A percentile compares a stretch with the other conserved stretches of the same genome.
Evolutionary conservation across 2,113 vertebrate species (phyloP).

Genomic region (Megaleporinus macrocephalus): DNA sequence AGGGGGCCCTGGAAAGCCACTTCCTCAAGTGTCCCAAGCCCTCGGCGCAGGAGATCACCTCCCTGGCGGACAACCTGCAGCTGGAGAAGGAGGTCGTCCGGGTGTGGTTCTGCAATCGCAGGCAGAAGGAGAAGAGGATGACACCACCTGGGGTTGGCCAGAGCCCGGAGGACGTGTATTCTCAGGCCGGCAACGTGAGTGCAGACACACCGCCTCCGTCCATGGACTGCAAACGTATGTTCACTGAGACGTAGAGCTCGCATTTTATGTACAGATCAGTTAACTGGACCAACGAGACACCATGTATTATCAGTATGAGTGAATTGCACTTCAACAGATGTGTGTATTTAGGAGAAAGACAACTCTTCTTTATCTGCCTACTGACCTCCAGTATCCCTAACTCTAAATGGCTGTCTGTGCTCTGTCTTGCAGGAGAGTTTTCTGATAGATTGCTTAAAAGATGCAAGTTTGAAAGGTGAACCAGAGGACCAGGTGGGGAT

Average conservation of each 20-base stretch:
- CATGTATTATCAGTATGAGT: constrained; percentile 60
- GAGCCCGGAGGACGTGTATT: constrained; percentile 94
- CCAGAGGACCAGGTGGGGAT: constrained; percentile 68
- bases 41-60: too few relatives aligned
- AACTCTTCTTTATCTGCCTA: constrained; percentile 66
- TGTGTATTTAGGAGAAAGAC: constrained; percentile 20
- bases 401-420: constrained; percentile 65
- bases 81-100: too few relatives aligned
- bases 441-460: constrained; percentile 70
- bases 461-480: constrained; percentile 68
- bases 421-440: constrained; percentile 70
- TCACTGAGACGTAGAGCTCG: constrained; percentile 86
- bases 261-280: constrained; percentile 65
- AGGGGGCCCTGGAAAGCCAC: constrained; percentile 92
- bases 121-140: constrained; percentile 99
- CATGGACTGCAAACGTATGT: constrained; percentile 94
- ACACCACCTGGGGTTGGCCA: constrained; percentile 94
- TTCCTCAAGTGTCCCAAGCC: too few relatives aligned
- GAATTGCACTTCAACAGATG: constrained; percentile 40
- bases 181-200: constrained; percentile 93
- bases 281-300: constrained; percentile 64
- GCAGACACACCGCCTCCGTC: constrained; percentile 93
- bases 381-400: constrained; percentile 58
- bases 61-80: too few relatives aligned
- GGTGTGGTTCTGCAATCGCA: constrained; percentile 99